These are phyloP conservation scores for Sussaba pulchella DNA, from an alignment of 2,888 invertebrate genomes.

Conservation along the genomic window DNA sequence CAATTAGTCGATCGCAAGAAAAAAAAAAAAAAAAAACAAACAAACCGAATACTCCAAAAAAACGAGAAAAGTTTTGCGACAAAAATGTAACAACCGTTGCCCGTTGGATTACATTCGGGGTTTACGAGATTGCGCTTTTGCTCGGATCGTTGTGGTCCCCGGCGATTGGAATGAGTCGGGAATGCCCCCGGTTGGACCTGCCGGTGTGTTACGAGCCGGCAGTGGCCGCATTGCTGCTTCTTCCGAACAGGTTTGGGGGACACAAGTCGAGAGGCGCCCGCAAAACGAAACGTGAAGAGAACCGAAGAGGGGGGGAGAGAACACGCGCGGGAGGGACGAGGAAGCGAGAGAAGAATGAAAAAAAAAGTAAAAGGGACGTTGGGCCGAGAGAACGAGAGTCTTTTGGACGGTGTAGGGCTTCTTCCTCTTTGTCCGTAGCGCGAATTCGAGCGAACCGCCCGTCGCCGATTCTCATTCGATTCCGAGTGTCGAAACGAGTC, in stretches of 20 bases:
- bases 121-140: conserved; percentile 46
- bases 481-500: conserved; percentile 61
- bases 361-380: conserved; percentile 8
- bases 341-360: conserved; percentile 1
- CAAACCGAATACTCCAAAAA: neutral
- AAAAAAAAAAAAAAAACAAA: neutral
- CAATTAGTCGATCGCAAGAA: neutral
- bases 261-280: conserved; percentile 63
- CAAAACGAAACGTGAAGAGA: conserved; percentile 50
- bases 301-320: neutral
- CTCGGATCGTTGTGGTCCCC: conserved; percentile 27
- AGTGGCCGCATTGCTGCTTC: conserved; percentile 60
- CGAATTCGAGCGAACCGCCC: conserved; percentile 50
- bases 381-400: conserved; percentile 36
- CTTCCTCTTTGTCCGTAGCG: conserved; percentile 51
- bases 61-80: neutral
- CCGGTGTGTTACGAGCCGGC: conserved; percentile 38
- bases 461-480: conserved; percentile 59
- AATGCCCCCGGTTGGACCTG: conserved; percentile 45
- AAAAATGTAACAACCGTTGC: conserved; percentile 25
- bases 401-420: conserved; percentile 29
- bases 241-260: conserved; percentile 64
- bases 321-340: neutral
- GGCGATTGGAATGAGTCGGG: conserved; percentile 12
- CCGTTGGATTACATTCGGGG: conserved; percentile 33